These are phyloP conservation scores for Xenotilapia longispinis DNA, from an alignment of 2,113 vertebrate species.

Conservation along the genomic window DNA sequence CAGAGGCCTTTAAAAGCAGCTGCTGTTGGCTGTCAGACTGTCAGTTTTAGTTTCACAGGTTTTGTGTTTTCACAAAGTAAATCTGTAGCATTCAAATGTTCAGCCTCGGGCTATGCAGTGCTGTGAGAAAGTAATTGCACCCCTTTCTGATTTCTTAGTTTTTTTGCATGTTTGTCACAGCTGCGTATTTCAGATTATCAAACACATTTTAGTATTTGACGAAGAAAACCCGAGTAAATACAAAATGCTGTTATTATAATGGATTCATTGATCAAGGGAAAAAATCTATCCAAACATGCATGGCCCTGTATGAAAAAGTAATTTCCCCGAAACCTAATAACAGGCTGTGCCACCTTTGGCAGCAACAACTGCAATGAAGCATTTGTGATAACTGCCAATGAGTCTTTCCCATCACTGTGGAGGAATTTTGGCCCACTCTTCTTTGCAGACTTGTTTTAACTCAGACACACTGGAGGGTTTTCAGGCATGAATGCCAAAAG, in stretches of 20 bases:
- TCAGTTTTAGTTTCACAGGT: neutral
- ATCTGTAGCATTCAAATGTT: neutral
- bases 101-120: neutral
- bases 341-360: neutral
- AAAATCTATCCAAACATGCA: neutral
- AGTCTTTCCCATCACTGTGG: neutral
- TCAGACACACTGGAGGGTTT: neutral
- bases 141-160: neutral
- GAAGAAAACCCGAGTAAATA: neutral
- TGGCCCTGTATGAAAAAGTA: fast-evolving
- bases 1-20: neutral
- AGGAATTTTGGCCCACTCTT: neutral
- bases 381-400: neutral
- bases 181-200: neutral
- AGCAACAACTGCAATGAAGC: neutral
- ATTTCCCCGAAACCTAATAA: neutral
- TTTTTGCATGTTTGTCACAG: neutral
- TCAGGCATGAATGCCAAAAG: neutral
- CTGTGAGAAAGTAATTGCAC: neutral
- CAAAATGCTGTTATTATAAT: neutral
- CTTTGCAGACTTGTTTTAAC: neutral
- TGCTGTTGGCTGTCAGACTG: neutral
- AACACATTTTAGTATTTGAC: neutral
- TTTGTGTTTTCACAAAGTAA: neutral
- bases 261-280: neutral